A percentile compares a stretch with the other conserved stretches of the same genome.
Conservation (phyloP, 2,888 invertebrate species). For the Metalampra italica region DNA sequence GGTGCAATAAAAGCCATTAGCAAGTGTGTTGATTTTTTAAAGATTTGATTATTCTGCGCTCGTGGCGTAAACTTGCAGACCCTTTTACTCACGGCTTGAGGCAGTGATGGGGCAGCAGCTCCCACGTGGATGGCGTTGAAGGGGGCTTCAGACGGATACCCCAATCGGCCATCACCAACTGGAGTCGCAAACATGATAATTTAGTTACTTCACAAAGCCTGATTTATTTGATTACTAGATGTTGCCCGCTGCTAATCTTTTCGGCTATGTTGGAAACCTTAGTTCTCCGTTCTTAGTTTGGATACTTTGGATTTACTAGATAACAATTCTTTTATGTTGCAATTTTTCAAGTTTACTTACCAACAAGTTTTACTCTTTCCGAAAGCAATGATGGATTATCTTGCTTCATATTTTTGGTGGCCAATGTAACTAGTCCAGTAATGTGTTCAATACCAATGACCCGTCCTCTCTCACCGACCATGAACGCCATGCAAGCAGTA, state of each 20-base stretch:
- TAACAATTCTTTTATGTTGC: too few species aligned
- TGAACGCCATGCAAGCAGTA: slow-evolving; percentile 93
- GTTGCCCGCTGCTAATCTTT: too few species aligned
- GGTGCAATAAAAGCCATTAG: too few species aligned
- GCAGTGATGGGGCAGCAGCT: slow-evolving; percentile 89
- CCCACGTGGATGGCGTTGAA: slow-evolving; percentile 97
- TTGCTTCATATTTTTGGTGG: slow-evolving; percentile 86
- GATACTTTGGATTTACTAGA: too few species aligned
- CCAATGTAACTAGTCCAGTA: slow-evolving; percentile 85
- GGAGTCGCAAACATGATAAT: slow-evolving; percentile 4
- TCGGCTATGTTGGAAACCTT: too few species aligned
- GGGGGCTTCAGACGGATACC: slow-evolving; percentile 85
- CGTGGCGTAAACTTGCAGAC: too few species aligned
- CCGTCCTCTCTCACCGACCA: slow-evolving; percentile 83
- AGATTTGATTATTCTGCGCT: too few species aligned
- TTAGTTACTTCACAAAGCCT: too few species aligned
- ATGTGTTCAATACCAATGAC: slow-evolving; percentile 96
- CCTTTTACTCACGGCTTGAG: slow-evolving; percentile 82
- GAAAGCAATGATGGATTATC: slow-evolving; percentile 85
- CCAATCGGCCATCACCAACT: slow-evolving; percentile 95
- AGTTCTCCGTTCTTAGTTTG: too few species aligned
- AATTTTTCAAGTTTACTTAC: too few species aligned
- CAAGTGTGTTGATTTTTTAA: too few species aligned
- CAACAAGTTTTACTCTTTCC: slow-evolving; percentile 83
- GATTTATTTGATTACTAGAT: too few species aligned